Percentiles rank a stretch among this genome's conserved stretches.
These are phyloP conservation scores for Papilio polyxenes DNA, from an alignment of 1,140 invertebrate genomes.

Conservation along the genomic window DNA sequence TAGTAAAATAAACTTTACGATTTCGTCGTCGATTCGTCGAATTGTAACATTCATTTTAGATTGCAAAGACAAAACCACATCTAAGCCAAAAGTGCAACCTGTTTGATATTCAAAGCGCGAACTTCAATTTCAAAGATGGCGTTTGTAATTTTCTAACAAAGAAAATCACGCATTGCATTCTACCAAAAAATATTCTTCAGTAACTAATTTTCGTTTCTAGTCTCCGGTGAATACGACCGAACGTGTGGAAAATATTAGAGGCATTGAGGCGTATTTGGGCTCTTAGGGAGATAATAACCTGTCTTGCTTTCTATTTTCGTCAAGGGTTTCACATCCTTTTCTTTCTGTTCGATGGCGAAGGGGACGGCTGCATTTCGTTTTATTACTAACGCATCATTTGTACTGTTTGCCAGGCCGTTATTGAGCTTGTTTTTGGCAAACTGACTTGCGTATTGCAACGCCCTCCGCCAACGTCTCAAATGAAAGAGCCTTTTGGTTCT, in stretches of 20 bases:
- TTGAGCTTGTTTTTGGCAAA: constrained; percentile 79
- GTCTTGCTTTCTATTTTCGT: constrained; percentile 76
- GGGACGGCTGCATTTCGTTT: constrained; percentile 64
- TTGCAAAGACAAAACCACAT: constrained; percentile 22
- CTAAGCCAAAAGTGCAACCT: constrained; percentile 46
- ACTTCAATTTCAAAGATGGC: constrained; percentile 76
- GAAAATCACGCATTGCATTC: constrained; percentile 77
- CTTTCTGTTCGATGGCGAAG: constrained; percentile 48
- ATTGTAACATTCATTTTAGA: constrained; percentile 21
- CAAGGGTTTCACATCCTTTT: constrained; percentile 58
- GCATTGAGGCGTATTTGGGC: constrained; percentile 64
- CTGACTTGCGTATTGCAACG: constrained; percentile 67
- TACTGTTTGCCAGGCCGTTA: constrained; percentile 77
- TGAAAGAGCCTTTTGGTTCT: constrained; percentile 72
- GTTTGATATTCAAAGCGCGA: constrained; percentile 67
- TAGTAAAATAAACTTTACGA: constrained; percentile 31
- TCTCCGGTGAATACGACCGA: constrained; percentile 74
- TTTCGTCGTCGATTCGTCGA: constrained; percentile 23
- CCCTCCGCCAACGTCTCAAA: constrained; percentile 64
- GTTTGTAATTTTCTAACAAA: constrained; percentile 75
- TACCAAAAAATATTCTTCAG: constrained; percentile 71
- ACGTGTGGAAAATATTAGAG: constrained; percentile 79
- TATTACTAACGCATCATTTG: constrained; percentile 77
- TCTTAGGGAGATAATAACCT: constrained; percentile 77
- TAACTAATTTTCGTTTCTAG: constrained; percentile 78